Percentiles rank a stretch among this genome's conserved stretches.
Evolutionary conservation across 2,888 invertebrate species (phyloP).

Genomic region (Plagodis dolabraria): DNA sequence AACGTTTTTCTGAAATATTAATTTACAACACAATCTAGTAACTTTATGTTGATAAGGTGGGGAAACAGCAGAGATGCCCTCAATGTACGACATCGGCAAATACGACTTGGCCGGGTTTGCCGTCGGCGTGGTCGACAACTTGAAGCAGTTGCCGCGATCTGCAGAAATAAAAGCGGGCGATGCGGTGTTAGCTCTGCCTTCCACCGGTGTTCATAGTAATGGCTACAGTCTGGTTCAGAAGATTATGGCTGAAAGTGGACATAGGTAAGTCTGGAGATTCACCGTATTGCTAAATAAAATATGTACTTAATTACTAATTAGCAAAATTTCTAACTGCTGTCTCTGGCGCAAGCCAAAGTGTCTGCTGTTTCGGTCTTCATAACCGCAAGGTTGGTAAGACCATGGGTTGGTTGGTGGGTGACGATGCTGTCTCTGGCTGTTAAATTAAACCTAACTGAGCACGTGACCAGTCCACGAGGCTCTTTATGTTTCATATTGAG

Average conservation of each 20-base stretch:
- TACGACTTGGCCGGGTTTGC: slow-evolving; percentile 99
- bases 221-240: slow-evolving; percentile 96
- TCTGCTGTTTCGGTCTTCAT: no score
- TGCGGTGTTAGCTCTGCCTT: slow-evolving; percentile 93
- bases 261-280: slow-evolving; percentile 68
- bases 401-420: no score
- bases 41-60: slow-evolving; percentile 84
- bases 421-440: no score
- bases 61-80: slow-evolving; percentile 99
- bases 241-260: slow-evolving; percentile 87
- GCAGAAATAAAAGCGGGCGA: slow-evolving; percentile 90
- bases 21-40: neutral
- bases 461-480: no score
- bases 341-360: no score
- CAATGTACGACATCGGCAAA: slow-evolving; percentile 93
- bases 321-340: no score
- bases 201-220: slow-evolving; percentile 97
- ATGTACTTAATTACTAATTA: neutral
- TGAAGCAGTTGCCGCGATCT: slow-evolving; percentile 87
- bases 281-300: neutral
- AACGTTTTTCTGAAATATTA: no score
- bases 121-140: slow-evolving; percentile 95
- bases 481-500: no score
- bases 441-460: no score
- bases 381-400: no score